A percentile compares a stretch with the other conserved stretches of the same genome.
phyloP scores from a whole-genome alignment of 2,888 invertebrate genomes.

The Anaspis maculata region DNA sequence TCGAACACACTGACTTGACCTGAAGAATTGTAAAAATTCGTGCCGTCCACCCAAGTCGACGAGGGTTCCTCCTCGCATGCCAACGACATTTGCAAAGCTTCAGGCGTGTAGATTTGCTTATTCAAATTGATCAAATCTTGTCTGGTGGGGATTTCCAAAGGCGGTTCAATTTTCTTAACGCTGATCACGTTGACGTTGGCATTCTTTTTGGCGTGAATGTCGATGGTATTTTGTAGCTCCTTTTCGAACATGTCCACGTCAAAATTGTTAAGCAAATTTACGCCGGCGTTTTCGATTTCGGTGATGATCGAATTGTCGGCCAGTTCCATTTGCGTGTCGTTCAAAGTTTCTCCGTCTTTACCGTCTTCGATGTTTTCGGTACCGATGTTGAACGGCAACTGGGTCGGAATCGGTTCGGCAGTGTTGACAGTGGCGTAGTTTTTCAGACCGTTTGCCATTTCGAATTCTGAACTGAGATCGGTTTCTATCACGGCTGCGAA shows the following conservation, averaged over 20 bases:
- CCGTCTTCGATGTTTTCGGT: constrained; percentile 38
- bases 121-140: constrained; percentile 23
- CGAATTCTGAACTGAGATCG: constrained; percentile 30
- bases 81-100: constrained; percentile 62
- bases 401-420: constrained; percentile 38
- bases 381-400: constrained; percentile 39
- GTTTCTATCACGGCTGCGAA: constrained; percentile 35
- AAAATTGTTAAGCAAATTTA: constrained; percentile 30
- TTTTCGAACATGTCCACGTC: constrained; percentile 25
- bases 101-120: constrained; percentile 41
- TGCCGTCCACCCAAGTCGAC: constrained; percentile 67
- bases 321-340: constrained; percentile 34
- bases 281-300: constrained; percentile 38
- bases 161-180: constrained; percentile 21
- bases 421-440: constrained; percentile 41
- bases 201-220: constrained; percentile 5
- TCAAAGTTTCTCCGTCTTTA: constrained; percentile 35
- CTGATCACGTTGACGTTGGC: constrained; percentile 26
- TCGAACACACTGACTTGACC: constrained; percentile 57
- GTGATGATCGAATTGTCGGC: constrained; percentile 40
- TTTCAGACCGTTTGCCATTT: constrained; percentile 38
- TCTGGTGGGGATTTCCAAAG: constrained; percentile 1
- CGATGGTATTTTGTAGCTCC: constrained; percentile 8
- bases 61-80: constrained; percentile 70
- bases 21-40: constrained; percentile 57